Conservation (phyloP, 1,140 invertebrate species). For the Andrena cerasifolii region DNA sequence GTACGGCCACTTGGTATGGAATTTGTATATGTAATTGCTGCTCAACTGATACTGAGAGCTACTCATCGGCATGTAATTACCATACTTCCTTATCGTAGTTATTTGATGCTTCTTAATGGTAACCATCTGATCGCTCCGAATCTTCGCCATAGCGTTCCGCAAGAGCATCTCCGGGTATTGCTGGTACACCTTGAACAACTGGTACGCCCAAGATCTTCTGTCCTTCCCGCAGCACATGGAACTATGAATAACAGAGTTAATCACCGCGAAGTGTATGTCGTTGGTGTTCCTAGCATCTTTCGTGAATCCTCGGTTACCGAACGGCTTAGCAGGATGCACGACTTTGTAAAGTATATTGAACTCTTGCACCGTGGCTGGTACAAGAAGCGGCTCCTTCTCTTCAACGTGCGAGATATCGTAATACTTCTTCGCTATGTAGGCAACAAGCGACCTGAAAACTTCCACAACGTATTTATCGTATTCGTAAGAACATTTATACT, state of each 20-base stretch:
- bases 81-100: conserved; percentile 73
- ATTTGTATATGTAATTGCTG: conserved; percentile 79
- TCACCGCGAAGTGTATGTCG: conserved; percentile 78
- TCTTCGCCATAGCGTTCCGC: conserved; percentile 83
- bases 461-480: conserved; percentile 72
- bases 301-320: conserved; percentile 62
- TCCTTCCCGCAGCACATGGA: conserved; percentile 85
- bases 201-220: conserved; percentile 85
- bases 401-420: conserved; percentile 77
- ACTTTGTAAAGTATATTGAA: conserved; percentile 78
- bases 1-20: conserved; percentile 83
- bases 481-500: conserved; percentile 63
- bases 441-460: conserved; percentile 75
- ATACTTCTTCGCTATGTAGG: conserved; percentile 78
- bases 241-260: conserved; percentile 84
- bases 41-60: conserved; percentile 84
- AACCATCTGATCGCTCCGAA: conserved; percentile 84
- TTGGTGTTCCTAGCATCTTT: conserved; percentile 72
- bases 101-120: conserved; percentile 81
- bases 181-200: conserved; percentile 88
- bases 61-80: conserved; percentile 82
- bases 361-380: conserved; percentile 80
- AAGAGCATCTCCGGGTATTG: conserved; percentile 86
- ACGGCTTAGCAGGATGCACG: conserved; percentile 70
- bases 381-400: conserved; percentile 68